Percentiles rank a stretch among this genome's conserved stretches.
phyloP scores from a whole-genome alignment of 1,140 invertebrate genomes.

The Ditylenchus dipsaci region DNA sequence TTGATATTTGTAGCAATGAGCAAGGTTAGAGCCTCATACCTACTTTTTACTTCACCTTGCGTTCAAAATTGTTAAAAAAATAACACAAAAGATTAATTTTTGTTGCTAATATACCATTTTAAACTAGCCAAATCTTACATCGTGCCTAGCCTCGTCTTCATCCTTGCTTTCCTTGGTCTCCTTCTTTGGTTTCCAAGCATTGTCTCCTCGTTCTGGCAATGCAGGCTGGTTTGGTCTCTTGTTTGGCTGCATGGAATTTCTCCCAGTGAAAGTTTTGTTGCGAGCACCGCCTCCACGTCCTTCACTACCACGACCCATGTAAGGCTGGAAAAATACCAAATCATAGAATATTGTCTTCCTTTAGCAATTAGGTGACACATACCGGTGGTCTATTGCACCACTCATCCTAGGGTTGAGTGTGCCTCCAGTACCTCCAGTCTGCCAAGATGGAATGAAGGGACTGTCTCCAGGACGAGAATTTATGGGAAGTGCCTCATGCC shows the following conservation, averaged over 20 bases:
- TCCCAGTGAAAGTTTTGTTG: constrained; percentile 3
- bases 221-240: not conserved
- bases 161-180: constrained; percentile 9
- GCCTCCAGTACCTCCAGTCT: too few relatives aligned
- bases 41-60: too few relatives aligned
- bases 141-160: constrained; percentile 16
- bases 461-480: too few relatives aligned
- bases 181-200: constrained; percentile 25
- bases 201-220: not conserved
- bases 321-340: constrained; percentile 1
- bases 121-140: not conserved
- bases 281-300: not conserved
- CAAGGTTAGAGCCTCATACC: too few relatives aligned
- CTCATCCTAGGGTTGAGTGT: not conserved
- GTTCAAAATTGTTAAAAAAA: too few relatives aligned
- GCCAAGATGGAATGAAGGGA: too few relatives aligned
- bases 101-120: too few relatives aligned
- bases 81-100: too few relatives aligned
- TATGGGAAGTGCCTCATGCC: not conserved
- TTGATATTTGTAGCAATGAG: too few relatives aligned
- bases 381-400: not conserved
- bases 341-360: not conserved
- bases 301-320: not conserved
- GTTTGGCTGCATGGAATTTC: constrained; percentile 4
- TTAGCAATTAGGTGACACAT: not conserved